Percentiles rank a stretch among this genome's conserved stretches.
Evolutionary conservation across 2,888 invertebrate genomes (phyloP).

Genomic region (Tinea pellionella): DNA sequence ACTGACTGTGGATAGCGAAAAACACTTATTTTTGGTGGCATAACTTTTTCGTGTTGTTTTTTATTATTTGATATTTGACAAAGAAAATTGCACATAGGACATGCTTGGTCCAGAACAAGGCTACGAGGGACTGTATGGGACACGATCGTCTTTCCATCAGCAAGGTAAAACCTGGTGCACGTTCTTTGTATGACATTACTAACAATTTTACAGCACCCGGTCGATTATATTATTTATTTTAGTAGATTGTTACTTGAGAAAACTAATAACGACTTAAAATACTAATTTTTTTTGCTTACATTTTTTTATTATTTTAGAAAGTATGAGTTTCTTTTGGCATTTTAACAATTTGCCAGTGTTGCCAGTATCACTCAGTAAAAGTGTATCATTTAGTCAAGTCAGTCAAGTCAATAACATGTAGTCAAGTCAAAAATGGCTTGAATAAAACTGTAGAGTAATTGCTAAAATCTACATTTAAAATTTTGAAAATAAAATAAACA

Average conservation of each 20-base stretch:
- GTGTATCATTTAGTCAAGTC: no score
- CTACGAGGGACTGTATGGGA: conserved; percentile 93
- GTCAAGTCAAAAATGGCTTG: no score
- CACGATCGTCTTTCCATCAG: conserved; percentile 90
- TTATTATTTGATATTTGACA: conserved; percentile 29
- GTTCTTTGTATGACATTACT: neutral
- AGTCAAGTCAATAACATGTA: no score
- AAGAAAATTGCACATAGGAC: conserved; percentile 70
- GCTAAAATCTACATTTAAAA: no score
- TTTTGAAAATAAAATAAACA: no score
- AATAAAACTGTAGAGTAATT: no score
- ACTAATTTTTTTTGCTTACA: no score
- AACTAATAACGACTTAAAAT: neutral
- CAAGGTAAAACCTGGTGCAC: conserved; percentile 74
- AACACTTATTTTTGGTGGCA: neutral
- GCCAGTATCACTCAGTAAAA: no score
- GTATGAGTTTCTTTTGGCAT: no score
- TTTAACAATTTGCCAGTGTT: no score
- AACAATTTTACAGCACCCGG: neutral
- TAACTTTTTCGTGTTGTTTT: conserved; percentile 28
- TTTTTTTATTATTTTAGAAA: no score
- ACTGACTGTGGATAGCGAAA: no score
- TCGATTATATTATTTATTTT: neutral
- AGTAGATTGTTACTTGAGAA: conserved; percentile 5
- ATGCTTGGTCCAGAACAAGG: conserved; percentile 92